Conservation (phyloP, 2,888 invertebrate species). For the Eutolmus rufibarbis region DNA sequence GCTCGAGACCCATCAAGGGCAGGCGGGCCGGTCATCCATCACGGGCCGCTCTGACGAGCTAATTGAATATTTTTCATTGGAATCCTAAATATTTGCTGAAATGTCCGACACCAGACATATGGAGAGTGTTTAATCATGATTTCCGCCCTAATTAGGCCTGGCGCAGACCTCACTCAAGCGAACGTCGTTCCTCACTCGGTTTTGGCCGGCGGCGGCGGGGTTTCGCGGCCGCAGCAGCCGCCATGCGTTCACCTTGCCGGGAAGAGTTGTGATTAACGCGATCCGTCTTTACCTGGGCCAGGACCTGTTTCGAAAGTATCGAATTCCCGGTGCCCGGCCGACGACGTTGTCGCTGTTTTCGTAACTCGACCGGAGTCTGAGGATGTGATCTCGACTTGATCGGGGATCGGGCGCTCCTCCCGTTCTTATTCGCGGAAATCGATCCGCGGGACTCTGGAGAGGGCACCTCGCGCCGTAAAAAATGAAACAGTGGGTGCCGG, state of each 20-base stretch:
- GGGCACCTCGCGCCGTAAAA: not conserved
- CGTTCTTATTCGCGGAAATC: not conserved
- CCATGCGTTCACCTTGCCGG: constrained; percentile 4
- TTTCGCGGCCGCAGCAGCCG: not conserved
- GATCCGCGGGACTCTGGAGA: not conserved
- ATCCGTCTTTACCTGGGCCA: constrained; percentile 8
- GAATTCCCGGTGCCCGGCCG: constrained; percentile 5
- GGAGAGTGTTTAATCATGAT: constrained; percentile 38
- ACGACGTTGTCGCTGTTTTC: not conserved
- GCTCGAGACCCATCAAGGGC: not conserved
- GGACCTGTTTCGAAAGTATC: constrained; percentile 30
- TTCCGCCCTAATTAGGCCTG: constrained; percentile 37
- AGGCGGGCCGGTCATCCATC: constrained; percentile 9
- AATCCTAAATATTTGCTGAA: constrained; percentile 39
- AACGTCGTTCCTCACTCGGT: not conserved
- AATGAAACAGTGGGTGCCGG: constrained; percentile 36
- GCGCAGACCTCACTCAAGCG: not conserved
- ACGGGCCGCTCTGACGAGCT: not conserved
- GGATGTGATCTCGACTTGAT: not conserved
- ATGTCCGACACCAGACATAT: constrained; percentile 40
- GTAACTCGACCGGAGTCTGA: not conserved
- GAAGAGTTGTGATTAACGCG: constrained; percentile 31
- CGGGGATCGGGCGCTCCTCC: not conserved
- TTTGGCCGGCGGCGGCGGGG: not conserved
- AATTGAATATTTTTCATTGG: constrained; percentile 39